These are phyloP conservation scores for Tamandua tetradactyla DNA, from an alignment of 2,797 vertebrate species.

Conservation along the genomic window DNA sequence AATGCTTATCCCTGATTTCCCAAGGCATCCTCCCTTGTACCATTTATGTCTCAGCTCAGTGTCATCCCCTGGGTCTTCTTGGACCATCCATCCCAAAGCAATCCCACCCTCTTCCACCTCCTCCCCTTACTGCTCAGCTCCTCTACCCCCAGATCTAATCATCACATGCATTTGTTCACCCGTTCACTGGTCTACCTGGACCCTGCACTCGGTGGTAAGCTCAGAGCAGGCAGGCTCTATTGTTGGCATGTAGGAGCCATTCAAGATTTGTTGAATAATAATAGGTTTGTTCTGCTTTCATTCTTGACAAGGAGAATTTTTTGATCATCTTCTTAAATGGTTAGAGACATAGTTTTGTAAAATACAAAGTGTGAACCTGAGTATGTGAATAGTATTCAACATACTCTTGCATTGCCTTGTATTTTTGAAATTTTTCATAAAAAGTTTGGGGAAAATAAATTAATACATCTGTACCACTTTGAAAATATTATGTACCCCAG, in stretches of 20 bases:
- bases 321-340: neutral
- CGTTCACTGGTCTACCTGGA: neutral
- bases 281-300: neutral
- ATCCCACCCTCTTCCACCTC: neutral
- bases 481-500: too few relatives aligned
- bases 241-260: fast-evolving
- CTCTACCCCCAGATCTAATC: too few relatives aligned
- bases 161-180: too few relatives aligned
- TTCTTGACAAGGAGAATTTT: neutral
- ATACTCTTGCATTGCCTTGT: too few relatives aligned
- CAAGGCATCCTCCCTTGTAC: too few relatives aligned
- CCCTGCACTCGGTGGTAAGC: neutral
- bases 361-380: neutral
- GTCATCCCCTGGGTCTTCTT: neutral
- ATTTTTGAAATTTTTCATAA: too few relatives aligned
- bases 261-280: too few relatives aligned
- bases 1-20: neutral
- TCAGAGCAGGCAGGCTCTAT: fast-evolving
- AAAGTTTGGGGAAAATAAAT: too few relatives aligned
- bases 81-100: neutral
- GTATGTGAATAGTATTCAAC: too few relatives aligned
- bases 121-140: neutral
- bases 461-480: too few relatives aligned
- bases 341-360: neutral
- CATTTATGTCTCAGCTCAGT: neutral